A percentile compares a stretch with the other conserved stretches of the same genome.
Conservation (phyloP, 2,113 vertebrate genomes). For the Pelecanoides urinatrix region DNA sequence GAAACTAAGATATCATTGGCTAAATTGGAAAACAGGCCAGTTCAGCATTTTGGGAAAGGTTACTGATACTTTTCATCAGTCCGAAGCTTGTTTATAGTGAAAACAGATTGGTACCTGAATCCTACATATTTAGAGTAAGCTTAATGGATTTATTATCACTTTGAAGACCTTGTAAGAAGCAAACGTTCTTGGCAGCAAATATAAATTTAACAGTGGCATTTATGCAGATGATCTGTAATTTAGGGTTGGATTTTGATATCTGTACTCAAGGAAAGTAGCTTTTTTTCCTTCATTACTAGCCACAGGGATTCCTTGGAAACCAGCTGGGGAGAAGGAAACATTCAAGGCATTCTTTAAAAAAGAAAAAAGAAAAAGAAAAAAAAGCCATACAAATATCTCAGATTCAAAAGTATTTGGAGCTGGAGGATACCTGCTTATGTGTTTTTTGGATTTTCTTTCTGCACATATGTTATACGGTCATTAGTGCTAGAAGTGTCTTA, state of each 20-base stretch:
- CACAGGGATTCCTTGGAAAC: background rate
- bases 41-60: background rate
- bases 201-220: background rate
- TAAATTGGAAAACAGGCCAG: background rate
- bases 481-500: background rate
- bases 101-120: background rate
- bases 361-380: accelerated
- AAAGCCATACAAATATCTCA: background rate
- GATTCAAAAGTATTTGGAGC: background rate
- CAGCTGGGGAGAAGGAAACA: background rate
- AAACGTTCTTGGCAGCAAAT: background rate
- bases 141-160: background rate
- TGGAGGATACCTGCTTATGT: background rate
- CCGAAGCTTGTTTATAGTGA: background rate
- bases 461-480: background rate
- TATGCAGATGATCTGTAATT: background rate
- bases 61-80: background rate
- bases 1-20: background rate
- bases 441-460: background rate
- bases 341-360: background rate
- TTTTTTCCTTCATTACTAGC: background rate
- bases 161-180: background rate
- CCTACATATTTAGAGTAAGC: background rate
- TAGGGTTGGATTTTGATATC: background rate
- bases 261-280: background rate